A percentile compares a stretch with the other conserved stretches of the same genome.
phyloP scores from a whole-genome alignment of 2,113 vertebrate genomes.

The Cyanocitta stelleri region DNA sequence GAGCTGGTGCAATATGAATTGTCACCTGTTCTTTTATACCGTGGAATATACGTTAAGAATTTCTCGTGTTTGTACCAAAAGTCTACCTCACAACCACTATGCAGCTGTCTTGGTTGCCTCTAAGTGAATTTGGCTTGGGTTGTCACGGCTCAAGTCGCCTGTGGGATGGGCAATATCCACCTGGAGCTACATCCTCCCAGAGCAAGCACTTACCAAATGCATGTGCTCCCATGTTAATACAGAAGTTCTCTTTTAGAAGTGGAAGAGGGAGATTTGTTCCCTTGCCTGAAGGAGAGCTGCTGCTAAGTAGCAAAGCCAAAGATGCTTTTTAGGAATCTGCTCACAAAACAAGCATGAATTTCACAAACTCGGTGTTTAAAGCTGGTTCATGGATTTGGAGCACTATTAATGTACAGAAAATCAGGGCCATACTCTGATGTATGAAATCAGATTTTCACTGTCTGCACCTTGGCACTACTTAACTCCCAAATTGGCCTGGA shows the following conservation, averaged over 20 bases:
- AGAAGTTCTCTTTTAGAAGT: background rate
- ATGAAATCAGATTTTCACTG: background rate
- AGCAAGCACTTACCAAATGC: background rate
- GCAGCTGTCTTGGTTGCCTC: background rate
- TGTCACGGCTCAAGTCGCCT: background rate
- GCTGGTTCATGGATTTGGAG: background rate
- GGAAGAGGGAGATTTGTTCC: background rate
- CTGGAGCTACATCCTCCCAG: background rate
- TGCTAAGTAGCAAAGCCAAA: background rate
- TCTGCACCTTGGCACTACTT: background rate
- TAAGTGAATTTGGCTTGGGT: background rate
- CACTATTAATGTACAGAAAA: background rate
- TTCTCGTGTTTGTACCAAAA: background rate
- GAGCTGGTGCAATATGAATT: background rate
- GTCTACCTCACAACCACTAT: background rate
- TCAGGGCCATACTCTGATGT: background rate
- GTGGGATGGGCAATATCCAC: background rate
- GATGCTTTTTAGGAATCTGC: background rate
- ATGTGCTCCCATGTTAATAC: fast-evolving
- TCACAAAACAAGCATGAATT: background rate
- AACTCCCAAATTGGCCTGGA: background rate
- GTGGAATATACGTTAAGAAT: background rate
- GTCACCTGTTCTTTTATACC: background rate
- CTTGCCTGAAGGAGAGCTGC: background rate
- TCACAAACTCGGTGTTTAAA: background rate